Conservation (phyloP, 2,113 vertebrate genomes). For the Leptocoma aspasia region DNA sequence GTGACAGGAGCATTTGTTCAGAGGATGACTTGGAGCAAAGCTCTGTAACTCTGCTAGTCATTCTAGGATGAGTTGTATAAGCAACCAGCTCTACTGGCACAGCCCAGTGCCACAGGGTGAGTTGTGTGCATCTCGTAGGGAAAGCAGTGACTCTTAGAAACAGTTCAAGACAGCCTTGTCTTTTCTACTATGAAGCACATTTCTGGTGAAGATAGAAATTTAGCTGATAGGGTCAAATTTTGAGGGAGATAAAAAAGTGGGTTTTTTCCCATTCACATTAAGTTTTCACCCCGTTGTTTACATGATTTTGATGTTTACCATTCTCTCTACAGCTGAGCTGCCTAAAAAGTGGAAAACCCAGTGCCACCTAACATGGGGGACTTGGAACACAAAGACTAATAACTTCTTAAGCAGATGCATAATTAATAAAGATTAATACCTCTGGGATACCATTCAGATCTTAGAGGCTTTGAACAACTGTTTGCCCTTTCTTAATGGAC, state of each 20-base stretch:
- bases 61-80: neutral
- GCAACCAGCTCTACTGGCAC: neutral
- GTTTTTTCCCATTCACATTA: neutral
- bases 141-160: neutral
- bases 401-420: neutral
- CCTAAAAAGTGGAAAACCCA: neutral
- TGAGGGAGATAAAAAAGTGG: accelerated
- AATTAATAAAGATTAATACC: neutral
- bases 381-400: neutral
- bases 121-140: accelerated
- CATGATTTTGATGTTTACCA: neutral
- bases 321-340: neutral
- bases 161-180: neutral
- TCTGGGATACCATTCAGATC: neutral
- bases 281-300: neutral
- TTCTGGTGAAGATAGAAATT: neutral
- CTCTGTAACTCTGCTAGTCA: neutral
- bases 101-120: neutral
- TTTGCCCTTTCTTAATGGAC: neutral
- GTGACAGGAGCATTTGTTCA: neutral
- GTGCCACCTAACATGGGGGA: neutral
- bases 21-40: neutral
- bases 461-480: neutral
- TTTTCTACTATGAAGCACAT: neutral
- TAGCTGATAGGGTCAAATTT: neutral